A percentile compares a stretch with the other conserved stretches of the same genome.
Evolutionary conservation across 2,888 invertebrate species (phyloP).

Genomic region (Hirudinaria manillensis): DNA sequence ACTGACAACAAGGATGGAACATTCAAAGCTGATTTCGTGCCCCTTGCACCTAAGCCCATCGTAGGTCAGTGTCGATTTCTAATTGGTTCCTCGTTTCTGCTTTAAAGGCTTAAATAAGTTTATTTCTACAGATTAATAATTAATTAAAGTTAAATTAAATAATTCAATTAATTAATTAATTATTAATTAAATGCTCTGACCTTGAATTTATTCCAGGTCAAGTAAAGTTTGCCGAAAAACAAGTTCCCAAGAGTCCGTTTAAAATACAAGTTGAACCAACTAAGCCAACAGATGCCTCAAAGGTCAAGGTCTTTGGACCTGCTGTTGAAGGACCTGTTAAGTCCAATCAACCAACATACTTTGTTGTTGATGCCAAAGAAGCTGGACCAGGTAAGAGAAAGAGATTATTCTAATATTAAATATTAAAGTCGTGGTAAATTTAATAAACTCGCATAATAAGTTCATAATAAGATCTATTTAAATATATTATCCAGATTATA

Average conservation of each 20-base stretch:
- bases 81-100: not conserved
- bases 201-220: not conserved
- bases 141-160: too few species aligned
- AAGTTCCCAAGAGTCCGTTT: constrained; percentile 51
- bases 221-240: constrained; percentile 49
- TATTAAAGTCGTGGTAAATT: not conserved
- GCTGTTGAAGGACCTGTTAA: constrained; percentile 73
- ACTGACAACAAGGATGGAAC: constrained; percentile 20
- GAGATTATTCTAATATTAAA: not conserved
- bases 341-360: constrained; percentile 70
- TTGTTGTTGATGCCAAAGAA: constrained; percentile 76
- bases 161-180: too few species aligned
- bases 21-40: constrained; percentile 8
- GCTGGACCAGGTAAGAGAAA: constrained; percentile 66
- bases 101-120: constrained; percentile 62
- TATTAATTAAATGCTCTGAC: too few species aligned
- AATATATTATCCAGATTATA: too few species aligned
- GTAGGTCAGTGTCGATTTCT: constrained; percentile 39
- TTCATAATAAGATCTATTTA: too few species aligned
- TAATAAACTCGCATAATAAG: not conserved
- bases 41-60: constrained; percentile 6
- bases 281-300: constrained; percentile 37
- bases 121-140: too few species aligned
- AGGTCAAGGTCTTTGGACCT: constrained; percentile 72
- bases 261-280: constrained; percentile 42